Evolutionary conservation across 2,888 invertebrate genomes (phyloP).

Genomic region (Melieria picta): DNA sequence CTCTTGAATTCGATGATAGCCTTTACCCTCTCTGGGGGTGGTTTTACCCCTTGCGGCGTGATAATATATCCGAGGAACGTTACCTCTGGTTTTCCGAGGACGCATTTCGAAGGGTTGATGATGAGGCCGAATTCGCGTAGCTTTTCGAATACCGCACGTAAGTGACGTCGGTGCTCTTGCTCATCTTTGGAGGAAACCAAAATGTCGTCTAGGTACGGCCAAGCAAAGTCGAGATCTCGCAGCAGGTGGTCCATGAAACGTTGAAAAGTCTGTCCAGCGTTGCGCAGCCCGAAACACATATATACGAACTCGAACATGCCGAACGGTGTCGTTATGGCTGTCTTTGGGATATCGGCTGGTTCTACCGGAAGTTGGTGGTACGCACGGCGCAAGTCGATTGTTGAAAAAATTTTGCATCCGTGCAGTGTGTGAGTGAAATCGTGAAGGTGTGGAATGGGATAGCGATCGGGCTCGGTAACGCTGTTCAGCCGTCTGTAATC

Average conservation of each 20-base stretch:
- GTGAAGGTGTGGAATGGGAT: slow-evolving; percentile 37
- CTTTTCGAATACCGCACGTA: slow-evolving; percentile 1
- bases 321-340: slow-evolving; percentile 41
- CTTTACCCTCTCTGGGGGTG: slow-evolving; percentile 34
- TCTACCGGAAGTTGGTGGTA: slow-evolving; percentile 42
- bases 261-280: slow-evolving; percentile 37
- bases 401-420: slow-evolving; percentile 36
- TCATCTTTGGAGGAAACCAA: slow-evolving; percentile 32
- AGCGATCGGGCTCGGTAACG: slow-evolving; percentile 21
- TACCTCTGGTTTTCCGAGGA: slow-evolving; percentile 31
- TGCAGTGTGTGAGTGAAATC: slow-evolving; percentile 35
- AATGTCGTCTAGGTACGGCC: slow-evolving; percentile 47
- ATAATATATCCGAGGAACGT: slow-evolving; percentile 40
- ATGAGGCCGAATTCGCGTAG: neutral
- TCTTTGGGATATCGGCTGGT: slow-evolving; percentile 35
- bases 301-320: slow-evolving; percentile 37
- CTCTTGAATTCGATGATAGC: slow-evolving; percentile 36
- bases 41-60: slow-evolving; percentile 28
- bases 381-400: slow-evolving; percentile 33
- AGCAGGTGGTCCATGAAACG: slow-evolving; percentile 38
- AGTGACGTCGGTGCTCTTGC: slow-evolving; percentile 31
- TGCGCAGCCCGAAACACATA: slow-evolving; percentile 38
- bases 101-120: neutral
- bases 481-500: slow-evolving; percentile 42
- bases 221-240: slow-evolving; percentile 27